A percentile compares a stretch with the other conserved stretches of the same genome.
These are phyloP conservation scores for Tricholauxania praeusta DNA, from an alignment of 2,888 invertebrate genomes.

Conservation along the genomic window DNA sequence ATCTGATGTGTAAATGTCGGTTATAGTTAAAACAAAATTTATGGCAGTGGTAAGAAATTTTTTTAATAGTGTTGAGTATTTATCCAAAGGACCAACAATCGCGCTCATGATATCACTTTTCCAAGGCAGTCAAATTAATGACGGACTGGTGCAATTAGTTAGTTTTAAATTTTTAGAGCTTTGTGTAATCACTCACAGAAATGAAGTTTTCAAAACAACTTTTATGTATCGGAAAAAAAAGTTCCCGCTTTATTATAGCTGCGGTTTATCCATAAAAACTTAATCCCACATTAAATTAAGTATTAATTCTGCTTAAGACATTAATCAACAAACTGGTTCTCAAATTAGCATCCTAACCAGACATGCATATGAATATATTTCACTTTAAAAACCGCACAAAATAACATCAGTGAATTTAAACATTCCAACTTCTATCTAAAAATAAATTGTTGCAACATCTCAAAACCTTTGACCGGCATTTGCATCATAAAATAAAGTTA, in stretches of 20 bases:
- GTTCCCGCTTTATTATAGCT: neutral
- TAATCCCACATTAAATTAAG: neutral
- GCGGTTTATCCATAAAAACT: neutral
- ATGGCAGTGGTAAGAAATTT: no score
- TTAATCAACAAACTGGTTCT: neutral
- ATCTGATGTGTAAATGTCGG: no score
- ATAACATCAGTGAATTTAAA: no score
- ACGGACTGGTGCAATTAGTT: no score
- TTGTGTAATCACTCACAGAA: neutral
- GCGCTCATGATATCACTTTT: no score
- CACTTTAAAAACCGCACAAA: no score
- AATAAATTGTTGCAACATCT: conserved; percentile 6
- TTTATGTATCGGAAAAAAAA: neutral
- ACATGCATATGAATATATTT: no score
- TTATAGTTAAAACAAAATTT: no score
- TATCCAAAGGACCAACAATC: no score
- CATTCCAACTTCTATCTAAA: neutral
- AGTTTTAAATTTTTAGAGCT: no score
- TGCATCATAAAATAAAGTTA: neutral
- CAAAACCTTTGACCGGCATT: neutral
- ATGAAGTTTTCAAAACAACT: neutral
- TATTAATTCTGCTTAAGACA: neutral
- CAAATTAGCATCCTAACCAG: neutral
- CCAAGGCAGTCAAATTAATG: no score
- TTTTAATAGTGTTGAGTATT: no score